These are phyloP conservation scores for Oophaga pumilio DNA, from an alignment of 2,113 vertebrate species.

Conservation along the genomic window DNA sequence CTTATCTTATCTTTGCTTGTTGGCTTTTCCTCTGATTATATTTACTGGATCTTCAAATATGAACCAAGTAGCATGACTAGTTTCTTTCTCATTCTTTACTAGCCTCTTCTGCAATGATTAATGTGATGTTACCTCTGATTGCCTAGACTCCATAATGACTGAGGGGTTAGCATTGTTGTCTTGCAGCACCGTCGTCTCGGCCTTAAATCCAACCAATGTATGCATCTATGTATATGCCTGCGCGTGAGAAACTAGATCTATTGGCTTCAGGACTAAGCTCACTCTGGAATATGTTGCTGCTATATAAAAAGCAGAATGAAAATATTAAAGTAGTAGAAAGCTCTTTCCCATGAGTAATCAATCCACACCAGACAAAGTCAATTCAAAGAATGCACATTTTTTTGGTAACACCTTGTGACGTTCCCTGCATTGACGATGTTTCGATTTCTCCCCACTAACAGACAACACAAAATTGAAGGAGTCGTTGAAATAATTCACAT, in stretches of 20 bases:
- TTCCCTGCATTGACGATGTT: neutral
- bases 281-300: neutral
- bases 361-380: neutral
- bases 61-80: neutral
- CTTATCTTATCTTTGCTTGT: neutral
- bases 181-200: too few species aligned
- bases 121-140: neutral
- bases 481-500: slow-evolving; percentile 16
- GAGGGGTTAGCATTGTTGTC: neutral
- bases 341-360: neutral
- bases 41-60: neutral
- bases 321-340: neutral
- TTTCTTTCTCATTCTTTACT: too few species aligned
- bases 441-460: neutral
- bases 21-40: neutral
- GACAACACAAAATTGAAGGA: neutral
- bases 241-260: neutral
- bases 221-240: neutral
- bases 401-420: too few species aligned
- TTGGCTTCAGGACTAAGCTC: neutral
- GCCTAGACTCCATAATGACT: neutral
- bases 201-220: neutral
- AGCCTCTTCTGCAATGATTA: neutral
- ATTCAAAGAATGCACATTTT: neutral
- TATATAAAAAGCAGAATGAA: neutral